Evolutionary conservation across 2,113 vertebrate species (phyloP).

Genomic region (Silurus asotus): DNA sequence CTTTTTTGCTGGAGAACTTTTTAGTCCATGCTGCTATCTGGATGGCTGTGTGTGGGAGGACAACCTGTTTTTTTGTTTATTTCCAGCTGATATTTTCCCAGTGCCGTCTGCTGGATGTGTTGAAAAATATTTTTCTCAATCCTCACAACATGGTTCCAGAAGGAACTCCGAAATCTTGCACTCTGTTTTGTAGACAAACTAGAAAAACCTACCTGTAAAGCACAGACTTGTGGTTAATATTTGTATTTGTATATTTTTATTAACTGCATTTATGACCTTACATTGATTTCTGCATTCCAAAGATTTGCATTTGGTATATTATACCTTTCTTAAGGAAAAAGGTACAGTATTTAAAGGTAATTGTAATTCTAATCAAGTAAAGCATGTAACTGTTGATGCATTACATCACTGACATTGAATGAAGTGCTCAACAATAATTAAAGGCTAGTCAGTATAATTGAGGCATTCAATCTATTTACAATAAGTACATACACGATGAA

Average conservation of each 20-base stretch:
- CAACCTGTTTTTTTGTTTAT: constrained; percentile 11
- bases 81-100: constrained; percentile 38
- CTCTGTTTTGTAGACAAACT: constrained; percentile 8
- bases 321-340: neutral
- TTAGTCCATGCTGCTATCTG: constrained; percentile 18
- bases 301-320: neutral
- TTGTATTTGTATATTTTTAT: neutral
- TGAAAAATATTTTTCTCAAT: neutral
- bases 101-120: constrained; percentile 33
- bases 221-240: neutral
- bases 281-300: neutral
- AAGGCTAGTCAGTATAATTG: constrained; percentile 4
- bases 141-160: constrained; percentile 16
- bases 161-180: constrained; percentile 23
- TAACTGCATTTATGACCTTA: neutral
- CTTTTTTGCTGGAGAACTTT: constrained; percentile 4
- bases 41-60: constrained; percentile 32
- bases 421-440: neutral
- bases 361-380: neutral
- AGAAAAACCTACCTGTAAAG: constrained; percentile 7
- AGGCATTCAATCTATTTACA: neutral
- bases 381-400: too few species aligned
- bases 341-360: neutral
- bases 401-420: neutral
- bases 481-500: neutral